Evolutionary conservation across 1,140 invertebrate genomes (phyloP), one percentile per base, ranked within the genome.

Genomic region (Drosophila eugracilis): DNA sequence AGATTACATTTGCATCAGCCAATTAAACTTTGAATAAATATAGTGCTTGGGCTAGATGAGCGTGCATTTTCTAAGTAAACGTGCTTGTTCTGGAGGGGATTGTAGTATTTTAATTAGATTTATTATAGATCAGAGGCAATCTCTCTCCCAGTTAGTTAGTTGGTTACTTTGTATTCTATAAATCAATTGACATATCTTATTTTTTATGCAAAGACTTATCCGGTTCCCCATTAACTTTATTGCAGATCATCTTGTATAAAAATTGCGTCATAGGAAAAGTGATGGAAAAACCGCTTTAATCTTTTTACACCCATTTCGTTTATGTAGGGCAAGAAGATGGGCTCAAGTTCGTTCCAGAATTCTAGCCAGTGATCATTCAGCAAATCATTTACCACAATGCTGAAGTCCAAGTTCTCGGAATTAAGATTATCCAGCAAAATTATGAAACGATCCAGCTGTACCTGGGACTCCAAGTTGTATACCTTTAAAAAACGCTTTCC

Each of bases 321-420:
- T 0, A 57, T 6, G 1, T n/a, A 10, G 0, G 58, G 74, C 1
- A 76, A 3, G 1, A 78, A n/a, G 6, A 30, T 58, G 6, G 69
- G 22, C 3, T 74, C 67, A 4, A 78, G 15, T 15, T 78, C 69
- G 42, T 78, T 77, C 76, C 76, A 78, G 3, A 78, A 58, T 7
- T 73, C 53, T 4, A 73, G 15, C 76, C 76, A 78, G 3, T 73
- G 59, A 1, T 72, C 53, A 24, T 78, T 78, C 4, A 78, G 12
- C 15, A 78, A 54, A 0, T 47, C 50, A 37, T 67, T 78, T 0
- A 78, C n/a, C 7, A 47, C 12, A n/a, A 63, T 6, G 1, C 60
- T 60, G 2, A 78, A 37, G 22, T 78, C 75, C 0, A 49, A 53
- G 22, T 78, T 78, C 5, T 67, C 69, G 6, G 44, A 30, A 30